Conservation (phyloP, 2,888 invertebrate species). For the Melanargia galathea region DNA sequence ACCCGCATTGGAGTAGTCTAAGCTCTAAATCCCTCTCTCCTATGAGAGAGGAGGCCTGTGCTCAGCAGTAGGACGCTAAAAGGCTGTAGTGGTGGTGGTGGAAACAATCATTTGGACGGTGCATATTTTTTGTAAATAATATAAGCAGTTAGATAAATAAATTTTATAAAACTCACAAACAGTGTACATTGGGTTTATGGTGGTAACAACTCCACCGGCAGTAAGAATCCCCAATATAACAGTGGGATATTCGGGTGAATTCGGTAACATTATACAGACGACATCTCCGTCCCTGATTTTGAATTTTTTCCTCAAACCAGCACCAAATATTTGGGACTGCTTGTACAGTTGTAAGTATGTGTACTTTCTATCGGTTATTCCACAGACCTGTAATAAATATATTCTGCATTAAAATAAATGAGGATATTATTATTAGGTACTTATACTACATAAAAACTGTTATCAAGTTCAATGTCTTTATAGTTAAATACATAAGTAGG, state of each 20-base stretch:
- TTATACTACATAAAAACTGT: no score
- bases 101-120: no score
- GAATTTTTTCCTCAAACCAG: constrained; percentile 81
- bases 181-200: constrained; percentile 86
- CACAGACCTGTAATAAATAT: constrained; percentile 44
- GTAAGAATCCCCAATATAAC: constrained; percentile 81
- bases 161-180: constrained; percentile 58
- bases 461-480: no score
- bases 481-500: no score
- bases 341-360: constrained; percentile 65
- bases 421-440: no score
- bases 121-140: no score
- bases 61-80: no score
- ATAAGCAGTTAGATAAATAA: no score
- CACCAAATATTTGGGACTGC: constrained; percentile 78
- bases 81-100: no score
- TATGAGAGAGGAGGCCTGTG: no score
- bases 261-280: constrained; percentile 85
- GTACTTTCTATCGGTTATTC: constrained; percentile 45
- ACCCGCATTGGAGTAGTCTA: no score
- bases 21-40: no score
- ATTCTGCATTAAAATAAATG: neutral
- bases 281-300: constrained; percentile 82
- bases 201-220: constrained; percentile 84
- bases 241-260: constrained; percentile 85